A percentile compares a stretch with the other conserved stretches of the same genome.
These are phyloP conservation scores for Petromus typicus DNA, from an alignment of 2,113 vertebrate genomes.

Conservation along the genomic window DNA sequence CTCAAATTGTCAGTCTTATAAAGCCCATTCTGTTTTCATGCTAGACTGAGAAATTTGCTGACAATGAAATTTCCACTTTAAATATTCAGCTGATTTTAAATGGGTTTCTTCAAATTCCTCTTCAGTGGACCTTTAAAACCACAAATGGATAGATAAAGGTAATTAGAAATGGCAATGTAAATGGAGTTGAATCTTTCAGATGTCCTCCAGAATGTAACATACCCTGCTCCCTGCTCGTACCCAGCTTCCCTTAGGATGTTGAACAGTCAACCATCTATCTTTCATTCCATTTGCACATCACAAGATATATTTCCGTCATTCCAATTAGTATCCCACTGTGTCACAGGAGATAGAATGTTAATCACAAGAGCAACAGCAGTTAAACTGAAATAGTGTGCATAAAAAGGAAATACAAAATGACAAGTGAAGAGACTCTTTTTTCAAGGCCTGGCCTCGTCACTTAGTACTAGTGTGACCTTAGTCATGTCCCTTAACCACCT, in stretches of 20 bases:
- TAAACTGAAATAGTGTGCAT: constrained; percentile 36
- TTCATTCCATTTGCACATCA: constrained; percentile 74
- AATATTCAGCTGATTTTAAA: constrained; percentile 77
- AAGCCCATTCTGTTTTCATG: constrained; percentile 66
- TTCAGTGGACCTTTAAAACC: constrained; percentile 73
- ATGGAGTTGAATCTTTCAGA: constrained; percentile 57
- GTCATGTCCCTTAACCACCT: constrained; percentile 49
- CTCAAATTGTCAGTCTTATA: constrained; percentile 65
- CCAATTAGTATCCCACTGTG: constrained; percentile 75
- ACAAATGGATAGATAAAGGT: constrained; percentile 72
- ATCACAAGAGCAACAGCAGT: constrained; percentile 62
- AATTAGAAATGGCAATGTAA: constrained; percentile 75
- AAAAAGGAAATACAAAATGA: constrained; percentile 59
- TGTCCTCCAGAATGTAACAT: constrained; percentile 61
- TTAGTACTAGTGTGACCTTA: constrained; percentile 47
- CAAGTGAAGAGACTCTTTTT: constrained; percentile 32
- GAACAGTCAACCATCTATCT: constrained; percentile 50
- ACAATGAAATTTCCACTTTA: constrained; percentile 72
- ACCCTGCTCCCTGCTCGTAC: constrained; percentile 30
- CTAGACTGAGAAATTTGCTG: constrained; percentile 69
- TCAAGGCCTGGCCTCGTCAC: not conserved
- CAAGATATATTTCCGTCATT: constrained; percentile 71
- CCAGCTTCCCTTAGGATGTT: constrained; percentile 15
- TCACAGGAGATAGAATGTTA: constrained; percentile 67
- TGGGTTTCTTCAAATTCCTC: constrained; percentile 75